Base-by-base conservation (phyloP, 2,888 invertebrate genomes). In the Nomada ferruginata region DNA sequence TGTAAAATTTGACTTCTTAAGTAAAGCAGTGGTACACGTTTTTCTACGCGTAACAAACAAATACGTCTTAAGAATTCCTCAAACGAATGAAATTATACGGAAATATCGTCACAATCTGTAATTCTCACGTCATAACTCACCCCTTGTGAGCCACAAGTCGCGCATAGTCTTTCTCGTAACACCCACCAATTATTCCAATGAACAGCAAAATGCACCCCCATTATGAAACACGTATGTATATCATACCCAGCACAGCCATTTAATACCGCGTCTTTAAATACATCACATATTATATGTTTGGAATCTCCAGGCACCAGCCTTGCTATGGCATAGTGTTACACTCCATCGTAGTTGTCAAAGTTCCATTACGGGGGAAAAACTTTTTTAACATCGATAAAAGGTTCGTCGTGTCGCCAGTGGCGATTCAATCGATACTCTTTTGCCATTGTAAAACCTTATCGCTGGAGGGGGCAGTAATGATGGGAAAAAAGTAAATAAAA, bases 331-430 rank as follows among this genome's bases (percentile, higher is more conserved):
- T 72, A 69, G 44, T 61, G 50, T 72, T 86, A 81, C 66, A 53
- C 76, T 81, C 63, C 44, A 72, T 73, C 79, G 75, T 65, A n/a
- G 59, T 61, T 71, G 74, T 73, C 66, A 70, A 69, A 57, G 52
- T 20, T 42, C 70, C 52, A 83, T 69, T 72, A 79, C 53, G 10
- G 36, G 50, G 79, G 63, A 64, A 76, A 86, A 82, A 76, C 68
- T 84, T 71, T 50, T 61, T 79, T 59, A 63, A 53, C 23, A n/a
- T 10, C 57, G 26, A 63, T 53, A 29, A 79, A 68, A 68, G 63
- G 63, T 72, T 75, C 59, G 52, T 29, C 42, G 13, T 42, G 18
- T 20, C 53, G 13, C 26, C n/a, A 9, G 1, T 11, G 13, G 26
- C 53, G 18, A 50, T 68, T 66, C 60, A 20, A 50, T 36, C 23